Evolutionary conservation across 2,888 invertebrate genomes (phyloP), one percentile per base, ranked within the genome.

Genomic region (Drosophila anomalipes): DNA sequence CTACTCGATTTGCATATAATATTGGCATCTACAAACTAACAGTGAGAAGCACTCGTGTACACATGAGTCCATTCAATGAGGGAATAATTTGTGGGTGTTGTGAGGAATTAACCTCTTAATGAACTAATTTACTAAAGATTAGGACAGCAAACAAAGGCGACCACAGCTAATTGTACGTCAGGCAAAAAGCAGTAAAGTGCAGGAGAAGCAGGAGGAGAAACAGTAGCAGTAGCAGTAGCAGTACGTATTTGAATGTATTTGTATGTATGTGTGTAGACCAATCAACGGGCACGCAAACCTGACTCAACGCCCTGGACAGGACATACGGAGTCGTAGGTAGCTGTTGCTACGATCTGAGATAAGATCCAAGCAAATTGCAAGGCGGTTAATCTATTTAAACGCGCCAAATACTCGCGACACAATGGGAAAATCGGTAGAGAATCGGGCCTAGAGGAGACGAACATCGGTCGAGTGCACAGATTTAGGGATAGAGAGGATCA

Each of bases 381-480:
- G 93, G 93, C 93, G 92, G 93, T 93, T 93, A 93, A 93, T 93
- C 93, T 93, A 91, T 93, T 93, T 93, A 93, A 93, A 91, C 88
- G 91, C 91, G 90, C 90, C 90, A 93, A 92, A 91, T 91, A 87
- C 90, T 83, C 82, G 81, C 81, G 85, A 82, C 82, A 86, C 86
- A 91, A 91, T 80, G 78, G 78, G 59, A 76, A 82, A 77, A 74
- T 61, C 52, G 52, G 35, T 65, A 33, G 56, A 67, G 63, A 47
- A 69, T 60, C 44, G 47, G 28, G 66, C 54, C 72, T 59, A 70
- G 52, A 56, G 63, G 53, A 39, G 54, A 59, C 47, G 51, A 28
- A 54, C 63, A 83, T 75, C 22, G 90, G 83, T 83, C 81, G 89
- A 86, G 86, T 85, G 84, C 89, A 82, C 85, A 82, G 91, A 87